Evolutionary conservation across 2,113 vertebrate species (phyloP).

Genomic region (Boulengeromyrus knoepffleri): DNA sequence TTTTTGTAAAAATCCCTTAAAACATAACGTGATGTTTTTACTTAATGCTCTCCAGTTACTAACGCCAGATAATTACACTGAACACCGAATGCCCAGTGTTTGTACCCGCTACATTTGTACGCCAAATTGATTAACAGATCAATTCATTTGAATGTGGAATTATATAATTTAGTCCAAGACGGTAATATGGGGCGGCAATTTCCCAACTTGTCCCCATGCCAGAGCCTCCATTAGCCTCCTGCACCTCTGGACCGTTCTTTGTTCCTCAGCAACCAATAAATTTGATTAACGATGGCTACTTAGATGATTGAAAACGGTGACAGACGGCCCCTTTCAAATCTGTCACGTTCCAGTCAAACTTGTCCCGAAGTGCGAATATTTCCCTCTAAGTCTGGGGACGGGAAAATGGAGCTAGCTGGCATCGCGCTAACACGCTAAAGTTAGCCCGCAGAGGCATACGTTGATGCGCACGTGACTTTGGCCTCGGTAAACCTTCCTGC

Average conservation of each 20-base stretch:
- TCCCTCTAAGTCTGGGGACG: not conserved
- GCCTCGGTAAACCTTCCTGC: not conserved
- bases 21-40: not conserved
- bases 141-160: not conserved
- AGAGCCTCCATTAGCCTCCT: not conserved
- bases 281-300: not conserved
- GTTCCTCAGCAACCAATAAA: slow-evolving; percentile 5
- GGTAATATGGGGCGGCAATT: not conserved
- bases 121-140: not conserved
- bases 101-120: not conserved
- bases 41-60: not conserved
- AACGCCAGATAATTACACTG: not conserved
- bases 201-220: slow-evolving; percentile 2
- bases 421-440: not conserved
- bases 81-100: not conserved
- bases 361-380: not conserved
- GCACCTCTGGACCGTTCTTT: not conserved
- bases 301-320: slow-evolving; percentile 8
- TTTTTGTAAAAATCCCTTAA: not conserved
- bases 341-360: not conserved
- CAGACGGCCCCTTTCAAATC: not conserved
- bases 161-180: not conserved
- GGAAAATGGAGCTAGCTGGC: not conserved
- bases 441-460: not conserved
- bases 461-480: not conserved